phyloP scores from a whole-genome alignment of 2,797 vertebrate genomes.

The Pitangus sulphuratus region DNA sequence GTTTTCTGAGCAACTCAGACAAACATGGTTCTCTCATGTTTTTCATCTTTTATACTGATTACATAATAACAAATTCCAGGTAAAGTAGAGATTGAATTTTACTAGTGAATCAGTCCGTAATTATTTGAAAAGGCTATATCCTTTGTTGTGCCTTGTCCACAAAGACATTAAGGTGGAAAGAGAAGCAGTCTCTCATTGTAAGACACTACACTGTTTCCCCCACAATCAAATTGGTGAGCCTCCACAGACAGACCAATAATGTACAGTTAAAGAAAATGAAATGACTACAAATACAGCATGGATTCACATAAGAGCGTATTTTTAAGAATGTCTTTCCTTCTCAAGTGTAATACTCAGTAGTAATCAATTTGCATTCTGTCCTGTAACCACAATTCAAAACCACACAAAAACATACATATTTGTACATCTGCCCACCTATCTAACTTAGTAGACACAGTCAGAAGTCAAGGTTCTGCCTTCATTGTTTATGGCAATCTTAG shows the following conservation, averaged over 20 bases:
- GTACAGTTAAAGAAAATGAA: neutral
- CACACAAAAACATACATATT: neutral
- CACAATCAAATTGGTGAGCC: neutral
- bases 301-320: neutral
- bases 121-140: neutral
- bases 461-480: neutral
- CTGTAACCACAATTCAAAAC: neutral
- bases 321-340: neutral
- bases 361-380: neutral
- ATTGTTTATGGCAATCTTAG: neutral
- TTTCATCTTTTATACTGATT: neutral
- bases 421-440: neutral
- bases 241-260: neutral
- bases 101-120: neutral
- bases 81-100: neutral
- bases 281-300: neutral
- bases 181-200: neutral
- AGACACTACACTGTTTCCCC: neutral
- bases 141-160: neutral
- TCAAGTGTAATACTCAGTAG: neutral
- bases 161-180: neutral
- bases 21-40: neutral
- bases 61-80: neutral
- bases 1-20: neutral
- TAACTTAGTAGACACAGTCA: neutral